Evolutionary conservation across 2,797 vertebrate genomes (phyloP), one percentile per base, ranked within the genome.

Genomic region (Tenualosa thibaudeaui): DNA sequence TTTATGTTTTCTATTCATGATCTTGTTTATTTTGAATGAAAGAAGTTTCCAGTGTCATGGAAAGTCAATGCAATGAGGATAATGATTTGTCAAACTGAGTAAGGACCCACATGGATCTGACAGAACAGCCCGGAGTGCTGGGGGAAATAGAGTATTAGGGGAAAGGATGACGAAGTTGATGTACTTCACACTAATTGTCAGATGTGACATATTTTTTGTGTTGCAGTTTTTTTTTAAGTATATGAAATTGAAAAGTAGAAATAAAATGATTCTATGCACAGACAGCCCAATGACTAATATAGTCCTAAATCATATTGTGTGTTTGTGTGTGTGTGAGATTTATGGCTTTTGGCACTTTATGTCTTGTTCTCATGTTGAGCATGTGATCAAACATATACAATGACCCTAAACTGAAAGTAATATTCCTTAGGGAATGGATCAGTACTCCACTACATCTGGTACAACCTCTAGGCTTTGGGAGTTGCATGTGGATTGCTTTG

Each of bases 351-450:
- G n/a, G 12, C 65, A 71, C 31, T 71, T 15, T 15, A 37, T 13
- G 26, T 5, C 65, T 71, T 37, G 26, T 37, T 71, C 65, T 37
- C 9, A 37, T 37, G 65, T 58, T 65, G 26, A 84, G 65, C 46
- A 81, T n/a, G 40, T 90, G 90, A 86, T 90, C 87, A 83, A 84
- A 88, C 89, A 88, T 87, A 90, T 90, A 31, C 31, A 31, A 31
- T 31, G 31, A 31, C 31, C 31, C 31, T 31, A 1, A 31, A 31
- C 31, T 31, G 31, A 31, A 31, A 31, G 31, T 31, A 31, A 31
- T 31, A 31, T 31, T 31, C 31, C 31, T 31, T 31, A 31, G 31
- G 31, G 31, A 31, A 31, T 31, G 31, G 31, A 31, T 1, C 31
- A 31, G 31, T 31, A 31, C 37, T 46, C 37, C 17, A 43, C 17